These are phyloP conservation scores for Martes martes DNA, from an alignment of 2,113 vertebrate genomes.

Conservation along the genomic window DNA sequence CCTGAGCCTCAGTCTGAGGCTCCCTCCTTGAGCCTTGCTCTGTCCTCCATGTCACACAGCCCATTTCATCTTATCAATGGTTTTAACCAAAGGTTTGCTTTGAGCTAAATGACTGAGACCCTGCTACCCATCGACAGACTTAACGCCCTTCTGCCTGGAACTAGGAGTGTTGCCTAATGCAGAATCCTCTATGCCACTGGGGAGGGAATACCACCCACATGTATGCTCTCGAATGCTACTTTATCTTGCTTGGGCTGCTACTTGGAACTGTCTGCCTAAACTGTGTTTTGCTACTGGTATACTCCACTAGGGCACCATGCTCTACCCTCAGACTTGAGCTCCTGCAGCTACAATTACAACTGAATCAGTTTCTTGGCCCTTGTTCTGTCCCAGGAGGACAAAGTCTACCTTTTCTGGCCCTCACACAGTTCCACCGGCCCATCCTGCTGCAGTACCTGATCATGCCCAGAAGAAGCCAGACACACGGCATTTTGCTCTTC, in stretches of 20 bases:
- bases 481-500: neutral
- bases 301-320: neutral
- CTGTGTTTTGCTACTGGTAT: neutral
- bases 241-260: neutral
- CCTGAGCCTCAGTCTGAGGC: neutral
- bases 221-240: neutral
- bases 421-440: neutral
- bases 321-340: neutral
- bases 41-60: neutral
- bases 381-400: neutral
- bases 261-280: neutral
- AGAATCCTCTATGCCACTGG: neutral
- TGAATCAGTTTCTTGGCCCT: neutral
- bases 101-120: neutral
- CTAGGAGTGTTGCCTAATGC: neutral
- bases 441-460: neutral
- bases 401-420: neutral
- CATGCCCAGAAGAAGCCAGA: neutral
- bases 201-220: neutral
- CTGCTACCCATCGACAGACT: neutral
- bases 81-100: neutral
- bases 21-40: neutral
- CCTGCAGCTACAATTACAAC: neutral
- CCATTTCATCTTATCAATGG: neutral
- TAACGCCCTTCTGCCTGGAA: neutral